Evolutionary conservation across 2,888 invertebrate species (phyloP).

Genomic region (Rutpela maculata): DNA sequence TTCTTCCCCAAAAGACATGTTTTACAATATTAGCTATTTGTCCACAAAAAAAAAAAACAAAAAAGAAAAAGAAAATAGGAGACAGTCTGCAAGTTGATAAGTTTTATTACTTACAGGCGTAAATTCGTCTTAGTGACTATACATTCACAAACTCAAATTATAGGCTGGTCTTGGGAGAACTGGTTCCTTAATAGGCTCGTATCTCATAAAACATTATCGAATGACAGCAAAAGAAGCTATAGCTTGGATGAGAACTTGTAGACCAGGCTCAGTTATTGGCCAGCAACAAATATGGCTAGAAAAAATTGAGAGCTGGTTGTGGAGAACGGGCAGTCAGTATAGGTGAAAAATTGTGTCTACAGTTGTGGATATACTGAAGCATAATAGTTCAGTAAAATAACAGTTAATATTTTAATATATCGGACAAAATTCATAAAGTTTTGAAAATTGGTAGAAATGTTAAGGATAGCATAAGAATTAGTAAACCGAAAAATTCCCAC

Average conservation of each 20-base stretch:
- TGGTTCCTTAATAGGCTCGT: slow-evolving; percentile 91
- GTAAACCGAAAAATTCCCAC: no score
- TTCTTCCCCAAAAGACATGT: no score
- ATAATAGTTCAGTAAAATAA: no score
- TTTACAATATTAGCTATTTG: no score
- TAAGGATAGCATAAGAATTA: no score
- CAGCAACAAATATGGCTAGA: slow-evolving; percentile 88
- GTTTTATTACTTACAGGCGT: no score
- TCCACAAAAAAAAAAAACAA: no score
- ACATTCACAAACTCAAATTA: not conserved
- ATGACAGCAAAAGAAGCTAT: slow-evolving; percentile 90
- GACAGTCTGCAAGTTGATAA: no score
- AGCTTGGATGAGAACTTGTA: slow-evolving; percentile 91
- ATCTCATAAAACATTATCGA: slow-evolving; percentile 89
- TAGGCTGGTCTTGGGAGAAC: slow-evolving; percentile 93
- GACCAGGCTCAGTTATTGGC: slow-evolving; percentile 92
- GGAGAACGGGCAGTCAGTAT: slow-evolving; percentile 77
- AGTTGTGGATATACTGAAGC: not conserved
- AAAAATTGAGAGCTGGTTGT: slow-evolving; percentile 72
- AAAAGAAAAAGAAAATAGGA: no score
- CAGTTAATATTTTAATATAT: no score
- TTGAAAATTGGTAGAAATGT: no score
- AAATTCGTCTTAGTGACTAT: not conserved
- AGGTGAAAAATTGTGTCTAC: slow-evolving; percentile 71
- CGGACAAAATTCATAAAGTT: no score